Evolutionary conservation across 2,797 vertebrate species (phyloP), one percentile per base, ranked within the genome.

Genomic region (Lepidocolaptes lacrymiger): DNA sequence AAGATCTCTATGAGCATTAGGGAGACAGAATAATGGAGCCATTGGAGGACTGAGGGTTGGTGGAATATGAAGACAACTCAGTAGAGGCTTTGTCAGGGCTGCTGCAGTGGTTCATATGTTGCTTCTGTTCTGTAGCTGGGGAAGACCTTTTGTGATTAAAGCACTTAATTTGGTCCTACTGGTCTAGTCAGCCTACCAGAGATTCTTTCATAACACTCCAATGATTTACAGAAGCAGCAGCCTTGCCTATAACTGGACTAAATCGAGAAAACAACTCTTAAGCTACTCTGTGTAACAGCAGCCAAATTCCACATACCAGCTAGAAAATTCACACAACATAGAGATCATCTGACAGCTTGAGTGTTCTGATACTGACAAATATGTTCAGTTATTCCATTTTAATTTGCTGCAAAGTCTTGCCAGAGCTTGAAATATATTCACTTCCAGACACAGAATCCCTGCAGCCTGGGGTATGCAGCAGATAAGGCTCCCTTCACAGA

Each of bases 281-380:
- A 93, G 73, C 26, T 26, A 34, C 46, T 58, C 64, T 4, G 1
- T 43, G 27, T 76, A 83, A 68, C 5, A 4, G 34, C 63, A 96
- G 89, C 91, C 95, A 95, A 94, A 89, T 96, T 96, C 93, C 85
- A 82, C 75, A 88, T 81, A 67, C 30, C 56, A 59, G 44, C 93
- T 89, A 90, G 69, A 97, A 93, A 95, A 91, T 89, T 90, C 69
- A 71, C 74, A 66, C 48, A 88, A 76, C 49, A 37, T 17, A 21
- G 62, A 82, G 82, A 95, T 96, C 63, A 94, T 92, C 62, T 76
- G 85, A 78, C 75, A 56, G 14, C 61, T 63, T 63, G 36, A 94
- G 26, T 76, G 58, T 74, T 93, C 91, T 14, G 30, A 93, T 91
- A 64, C 61, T 91, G 80, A 91, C 94, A 97, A 96, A 93, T 77